Conservation (phyloP, 2,888 invertebrate genomes). For the Hemicrepidius hirtus region DNA sequence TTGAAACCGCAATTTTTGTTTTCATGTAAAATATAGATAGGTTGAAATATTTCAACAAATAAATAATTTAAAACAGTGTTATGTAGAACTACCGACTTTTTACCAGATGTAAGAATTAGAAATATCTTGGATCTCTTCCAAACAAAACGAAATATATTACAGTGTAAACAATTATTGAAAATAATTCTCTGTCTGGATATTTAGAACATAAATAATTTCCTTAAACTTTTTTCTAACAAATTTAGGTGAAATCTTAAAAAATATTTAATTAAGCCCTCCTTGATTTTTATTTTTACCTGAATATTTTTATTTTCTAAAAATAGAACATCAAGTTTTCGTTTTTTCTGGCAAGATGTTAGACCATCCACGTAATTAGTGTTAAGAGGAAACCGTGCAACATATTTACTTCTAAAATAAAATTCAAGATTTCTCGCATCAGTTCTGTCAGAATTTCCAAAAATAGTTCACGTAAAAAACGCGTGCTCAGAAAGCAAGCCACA, state of each 20-base stretch:
- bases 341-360: slow-evolving; percentile 1
- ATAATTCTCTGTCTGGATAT: neutral
- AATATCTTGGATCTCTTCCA: neutral
- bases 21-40: no score
- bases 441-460: slow-evolving; percentile 55
- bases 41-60: no score
- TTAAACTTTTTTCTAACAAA: no score
- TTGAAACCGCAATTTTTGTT: no score
- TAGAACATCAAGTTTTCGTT: neutral
- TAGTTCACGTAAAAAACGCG: slow-evolving; percentile 38
- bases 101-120: slow-evolving; percentile 4
- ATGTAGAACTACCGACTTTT: no score
- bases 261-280: no score
- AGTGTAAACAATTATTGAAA: slow-evolving; percentile 2
- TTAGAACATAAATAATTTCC: no score
- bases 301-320: no score
- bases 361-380: slow-evolving; percentile 57
- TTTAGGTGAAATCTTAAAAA: no score
- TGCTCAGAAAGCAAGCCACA: slow-evolving; percentile 19
- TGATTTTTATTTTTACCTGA: no score
- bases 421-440: slow-evolving; percentile 52
- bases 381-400: slow-evolving; percentile 55
- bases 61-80: no score
- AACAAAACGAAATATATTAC: slow-evolving; percentile 1
- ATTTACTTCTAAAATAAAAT: slow-evolving; percentile 55